These are phyloP conservation scores for Ischnus inquisitorius DNA, from an alignment of 2,888 invertebrate genomes.

Conservation along the genomic window DNA sequence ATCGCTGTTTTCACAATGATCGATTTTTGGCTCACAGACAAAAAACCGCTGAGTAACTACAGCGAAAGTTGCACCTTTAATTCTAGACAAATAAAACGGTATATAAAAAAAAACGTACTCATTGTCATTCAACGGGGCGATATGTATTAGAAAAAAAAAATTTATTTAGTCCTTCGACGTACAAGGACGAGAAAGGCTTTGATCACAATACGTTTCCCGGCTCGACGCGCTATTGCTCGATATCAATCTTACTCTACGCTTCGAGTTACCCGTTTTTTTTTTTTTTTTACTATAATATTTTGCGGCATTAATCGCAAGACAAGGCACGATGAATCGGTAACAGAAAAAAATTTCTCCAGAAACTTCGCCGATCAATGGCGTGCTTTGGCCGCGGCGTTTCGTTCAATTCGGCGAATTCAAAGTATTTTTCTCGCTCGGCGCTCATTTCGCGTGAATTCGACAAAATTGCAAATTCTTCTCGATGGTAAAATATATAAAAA, in stretches of 20 bases:
- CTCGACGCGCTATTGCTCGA: background rate
- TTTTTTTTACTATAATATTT: slow-evolving; percentile 2
- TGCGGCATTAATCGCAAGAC: background rate
- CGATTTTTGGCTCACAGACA: slow-evolving; percentile 23
- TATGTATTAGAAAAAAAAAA: slow-evolving; percentile 20
- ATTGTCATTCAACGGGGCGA: slow-evolving; percentile 12
- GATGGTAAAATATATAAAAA: too few relatives aligned
- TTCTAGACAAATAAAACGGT: slow-evolving; percentile 23
- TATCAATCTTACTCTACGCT: background rate
- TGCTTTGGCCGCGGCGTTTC: too few relatives aligned
- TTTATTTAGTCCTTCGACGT: slow-evolving; percentile 38
- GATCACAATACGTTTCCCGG: background rate
- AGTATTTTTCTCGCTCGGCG: background rate
- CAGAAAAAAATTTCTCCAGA: slow-evolving; percentile 46
- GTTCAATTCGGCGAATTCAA: too few relatives aligned
- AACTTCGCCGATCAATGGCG: slow-evolving; percentile 52
- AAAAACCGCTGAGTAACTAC: slow-evolving; percentile 1
- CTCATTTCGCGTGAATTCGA: background rate
- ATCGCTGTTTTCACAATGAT: background rate
- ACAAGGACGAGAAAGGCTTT: slow-evolving; percentile 46
- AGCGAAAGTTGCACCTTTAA: slow-evolving; percentile 1
- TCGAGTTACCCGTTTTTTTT: background rate
- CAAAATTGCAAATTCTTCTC: too few relatives aligned
- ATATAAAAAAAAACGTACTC: slow-evolving; percentile 28
- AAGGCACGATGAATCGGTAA: slow-evolving; percentile 39